A percentile compares a stretch with the other conserved stretches of the same genome.
Conservation (phyloP, 2,797 vertebrate genomes). For the Bovichtus variegatus region DNA sequence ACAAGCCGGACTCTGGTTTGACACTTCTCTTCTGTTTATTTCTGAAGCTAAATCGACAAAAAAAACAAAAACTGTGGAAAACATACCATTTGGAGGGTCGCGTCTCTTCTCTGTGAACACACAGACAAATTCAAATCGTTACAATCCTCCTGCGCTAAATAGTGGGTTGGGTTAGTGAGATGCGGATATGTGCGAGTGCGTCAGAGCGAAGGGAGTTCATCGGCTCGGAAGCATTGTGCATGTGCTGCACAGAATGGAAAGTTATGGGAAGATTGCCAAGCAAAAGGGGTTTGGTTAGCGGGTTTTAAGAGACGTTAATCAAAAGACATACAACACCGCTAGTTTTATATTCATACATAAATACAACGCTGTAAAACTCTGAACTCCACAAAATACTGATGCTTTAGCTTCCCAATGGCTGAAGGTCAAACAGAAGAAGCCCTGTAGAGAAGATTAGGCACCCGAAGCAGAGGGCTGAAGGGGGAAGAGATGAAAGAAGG, state of each 20-base stretch:
- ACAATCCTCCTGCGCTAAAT: conserved; percentile 43
- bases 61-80: conserved; percentile 51
- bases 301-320: conserved; percentile 19
- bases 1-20: conserved; percentile 8
- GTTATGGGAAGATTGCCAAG: conserved; percentile 42
- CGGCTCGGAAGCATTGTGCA: conserved; percentile 35
- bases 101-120: conserved; percentile 92
- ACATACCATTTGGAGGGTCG: conserved; percentile 92
- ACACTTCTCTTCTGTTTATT: conserved; percentile 15
- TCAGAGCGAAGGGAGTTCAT: conserved; percentile 29
- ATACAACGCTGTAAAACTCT: not conserved
- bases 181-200: conserved; percentile 18
- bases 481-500: conserved; percentile 42
- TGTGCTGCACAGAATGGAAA: conserved; percentile 32
- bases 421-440: conserved; percentile 41
- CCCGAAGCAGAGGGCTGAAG: conserved; percentile 20
- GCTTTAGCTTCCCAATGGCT: conserved; percentile 17
- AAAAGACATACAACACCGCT: conserved; percentile 9
- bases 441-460: conserved; percentile 29
- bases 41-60: conserved; percentile 32
- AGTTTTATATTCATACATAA: not conserved
- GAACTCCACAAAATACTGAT: not conserved
- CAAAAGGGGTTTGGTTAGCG: conserved; percentile 50
- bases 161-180: conserved; percentile 57
- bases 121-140: conserved; percentile 75